Evolutionary conservation across 1,140 invertebrate genomes (phyloP).

Genomic region (Bactericera cockerelli): DNA sequence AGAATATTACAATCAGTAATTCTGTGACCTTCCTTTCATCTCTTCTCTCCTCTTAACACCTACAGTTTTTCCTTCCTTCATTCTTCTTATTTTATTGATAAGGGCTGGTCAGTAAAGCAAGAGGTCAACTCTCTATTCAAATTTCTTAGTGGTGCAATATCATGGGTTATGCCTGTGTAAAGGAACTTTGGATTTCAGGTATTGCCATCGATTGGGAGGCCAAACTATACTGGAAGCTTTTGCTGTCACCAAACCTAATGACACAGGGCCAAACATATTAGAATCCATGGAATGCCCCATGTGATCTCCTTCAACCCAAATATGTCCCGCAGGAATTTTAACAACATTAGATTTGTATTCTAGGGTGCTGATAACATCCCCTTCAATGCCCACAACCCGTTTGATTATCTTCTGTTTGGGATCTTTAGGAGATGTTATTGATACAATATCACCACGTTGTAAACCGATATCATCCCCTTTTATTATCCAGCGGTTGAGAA

Average conservation of each 20-base stretch:
- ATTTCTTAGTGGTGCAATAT: too few species aligned
- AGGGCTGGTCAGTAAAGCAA: too few species aligned
- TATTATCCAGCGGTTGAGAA: slow-evolving; percentile 62
- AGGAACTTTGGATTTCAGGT: slow-evolving; percentile 19
- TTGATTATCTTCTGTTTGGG: slow-evolving; percentile 78
- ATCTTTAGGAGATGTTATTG: slow-evolving; percentile 67
- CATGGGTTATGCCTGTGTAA: too few species aligned
- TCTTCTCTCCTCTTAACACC: too few species aligned
- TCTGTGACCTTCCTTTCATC: too few species aligned
- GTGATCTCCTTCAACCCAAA: slow-evolving; percentile 92
- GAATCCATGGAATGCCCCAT: slow-evolving; percentile 70
- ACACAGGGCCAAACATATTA: slow-evolving; percentile 81
- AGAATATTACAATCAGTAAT: too few species aligned
- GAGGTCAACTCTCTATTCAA: too few species aligned
- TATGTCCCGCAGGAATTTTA: slow-evolving; percentile 68
- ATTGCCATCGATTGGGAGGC: slow-evolving; percentile 71
- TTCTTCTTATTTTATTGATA: too few species aligned
- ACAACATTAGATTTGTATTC: slow-evolving; percentile 48
- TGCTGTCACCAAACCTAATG: slow-evolving; percentile 66
- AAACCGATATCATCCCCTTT: slow-evolving; percentile 42
- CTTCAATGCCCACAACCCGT: slow-evolving; percentile 61
- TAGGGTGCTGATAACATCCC: slow-evolving; percentile 56
- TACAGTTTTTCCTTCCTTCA: too few species aligned
- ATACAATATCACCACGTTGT: slow-evolving; percentile 64
- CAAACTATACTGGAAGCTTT: slow-evolving; percentile 79